Conservation (phyloP, 2,888 invertebrate species). For the Adelphocoris suturalis region DNA sequence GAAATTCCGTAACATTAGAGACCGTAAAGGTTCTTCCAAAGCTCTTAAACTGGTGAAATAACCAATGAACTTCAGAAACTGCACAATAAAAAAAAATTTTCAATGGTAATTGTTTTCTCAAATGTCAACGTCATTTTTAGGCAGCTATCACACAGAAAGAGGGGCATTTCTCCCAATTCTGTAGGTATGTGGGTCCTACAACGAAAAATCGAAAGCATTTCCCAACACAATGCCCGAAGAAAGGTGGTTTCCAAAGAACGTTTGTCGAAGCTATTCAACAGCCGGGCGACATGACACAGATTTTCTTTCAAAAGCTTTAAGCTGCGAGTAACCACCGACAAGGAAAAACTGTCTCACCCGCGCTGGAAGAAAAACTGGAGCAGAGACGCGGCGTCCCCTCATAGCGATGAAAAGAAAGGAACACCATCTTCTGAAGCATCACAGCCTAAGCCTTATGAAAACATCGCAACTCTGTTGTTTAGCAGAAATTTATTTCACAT, state of each 20-base stretch:
- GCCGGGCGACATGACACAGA: constrained; percentile 3
- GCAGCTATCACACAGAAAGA: too few species aligned
- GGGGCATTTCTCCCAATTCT: not conserved
- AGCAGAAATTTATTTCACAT: too few species aligned
- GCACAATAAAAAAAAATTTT: too few species aligned
- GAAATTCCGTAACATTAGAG: too few species aligned
- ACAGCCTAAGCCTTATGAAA: too few species aligned
- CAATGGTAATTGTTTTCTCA: too few species aligned
- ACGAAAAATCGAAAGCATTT: not conserved
- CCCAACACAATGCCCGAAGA: not conserved
- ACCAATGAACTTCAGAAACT: too few species aligned
- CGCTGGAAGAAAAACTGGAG: not conserved
- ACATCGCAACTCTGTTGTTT: too few species aligned
- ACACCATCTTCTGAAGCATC: not conserved
- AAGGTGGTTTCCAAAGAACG: not conserved
- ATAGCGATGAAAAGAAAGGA: not conserved
- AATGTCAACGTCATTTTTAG: too few species aligned
- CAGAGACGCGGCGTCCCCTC: not conserved
- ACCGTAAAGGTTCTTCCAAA: too few species aligned
- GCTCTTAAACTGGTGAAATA: too few species aligned
- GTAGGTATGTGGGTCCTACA: not conserved
- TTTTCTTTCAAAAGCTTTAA: constrained; percentile 1
- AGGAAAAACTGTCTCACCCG: constrained; percentile 8
- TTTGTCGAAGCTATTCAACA: not conserved
- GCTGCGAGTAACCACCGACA: not conserved